A percentile compares a stretch with the other conserved stretches of the same genome.
Evolutionary conservation across 2,113 vertebrate genomes (phyloP).

Genomic region (Calidris pygmaea): DNA sequence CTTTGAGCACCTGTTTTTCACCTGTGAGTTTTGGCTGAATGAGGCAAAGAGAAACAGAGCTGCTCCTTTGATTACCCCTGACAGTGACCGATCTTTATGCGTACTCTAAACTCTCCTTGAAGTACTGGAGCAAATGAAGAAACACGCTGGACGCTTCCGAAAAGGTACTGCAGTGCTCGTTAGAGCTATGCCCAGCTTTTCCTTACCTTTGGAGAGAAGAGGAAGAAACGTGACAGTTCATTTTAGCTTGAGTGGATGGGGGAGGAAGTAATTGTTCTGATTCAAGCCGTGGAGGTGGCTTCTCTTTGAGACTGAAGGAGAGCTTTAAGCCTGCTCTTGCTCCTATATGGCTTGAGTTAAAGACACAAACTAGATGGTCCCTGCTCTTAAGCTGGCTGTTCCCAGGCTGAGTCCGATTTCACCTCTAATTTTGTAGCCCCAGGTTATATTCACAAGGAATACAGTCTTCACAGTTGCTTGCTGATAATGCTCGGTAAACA

Average conservation of each 20-base stretch:
- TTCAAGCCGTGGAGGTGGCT: not conserved
- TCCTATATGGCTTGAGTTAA: not conserved
- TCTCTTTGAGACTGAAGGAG: not conserved
- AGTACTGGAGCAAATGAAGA: not conserved
- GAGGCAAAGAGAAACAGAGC: not conserved
- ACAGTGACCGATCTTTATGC: not conserved
- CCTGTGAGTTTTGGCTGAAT: not conserved
- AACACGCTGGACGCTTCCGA: not conserved
- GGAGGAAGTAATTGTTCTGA: not conserved
- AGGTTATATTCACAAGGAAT: not conserved
- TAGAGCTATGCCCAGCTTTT: not conserved
- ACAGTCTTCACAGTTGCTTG: not conserved
- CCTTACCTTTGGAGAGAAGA: not conserved
- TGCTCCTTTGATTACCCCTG: not conserved
- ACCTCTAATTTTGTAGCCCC: not conserved
- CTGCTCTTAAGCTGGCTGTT: not conserved
- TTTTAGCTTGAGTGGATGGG: not conserved
- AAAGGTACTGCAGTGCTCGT: not conserved
- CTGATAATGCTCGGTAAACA: not conserved
- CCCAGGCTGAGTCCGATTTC: not conserved
- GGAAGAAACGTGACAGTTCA: not conserved
- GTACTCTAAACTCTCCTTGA: not conserved
- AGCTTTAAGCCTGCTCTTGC: not conserved
- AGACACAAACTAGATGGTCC: not conserved
- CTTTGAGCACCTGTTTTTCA: not conserved